Evolutionary conservation across 2,797 vertebrate species (phyloP).

Genomic region (Tragopan temminckii): DNA sequence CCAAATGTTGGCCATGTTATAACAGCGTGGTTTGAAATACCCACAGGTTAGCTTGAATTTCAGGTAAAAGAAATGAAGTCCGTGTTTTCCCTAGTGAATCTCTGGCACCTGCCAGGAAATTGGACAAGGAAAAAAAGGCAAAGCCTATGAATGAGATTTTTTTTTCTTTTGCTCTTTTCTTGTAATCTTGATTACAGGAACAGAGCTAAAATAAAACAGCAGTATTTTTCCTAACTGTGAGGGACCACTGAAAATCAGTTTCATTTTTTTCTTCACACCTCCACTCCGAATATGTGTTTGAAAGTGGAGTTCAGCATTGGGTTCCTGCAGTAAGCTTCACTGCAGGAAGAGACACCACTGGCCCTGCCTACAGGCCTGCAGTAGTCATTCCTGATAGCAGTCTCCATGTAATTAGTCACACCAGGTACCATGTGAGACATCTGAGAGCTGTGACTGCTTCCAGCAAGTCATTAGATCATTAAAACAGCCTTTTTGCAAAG

Average conservation of each 20-base stretch:
- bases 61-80: background rate
- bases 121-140: background rate
- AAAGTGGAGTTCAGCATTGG: background rate
- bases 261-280: background rate
- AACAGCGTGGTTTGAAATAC: background rate
- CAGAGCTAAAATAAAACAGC: background rate
- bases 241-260: background rate
- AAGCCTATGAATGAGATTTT: background rate
- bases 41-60: background rate
- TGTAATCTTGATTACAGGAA: background rate
- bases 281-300: background rate
- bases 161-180: background rate
- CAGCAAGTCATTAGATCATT: background rate
- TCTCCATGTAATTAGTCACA: background rate
- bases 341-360: background rate
- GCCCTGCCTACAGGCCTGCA: background rate
- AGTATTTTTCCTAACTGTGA: background rate
- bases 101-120: background rate
- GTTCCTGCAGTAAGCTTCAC: background rate
- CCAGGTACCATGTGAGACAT: fast-evolving
- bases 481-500: background rate
- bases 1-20: background rate
- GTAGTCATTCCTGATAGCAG: background rate
- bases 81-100: background rate
- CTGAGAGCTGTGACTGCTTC: background rate